phyloP scores from a whole-genome alignment of 2,113 vertebrate genomes.

The Grammomys dolichurus region DNA sequence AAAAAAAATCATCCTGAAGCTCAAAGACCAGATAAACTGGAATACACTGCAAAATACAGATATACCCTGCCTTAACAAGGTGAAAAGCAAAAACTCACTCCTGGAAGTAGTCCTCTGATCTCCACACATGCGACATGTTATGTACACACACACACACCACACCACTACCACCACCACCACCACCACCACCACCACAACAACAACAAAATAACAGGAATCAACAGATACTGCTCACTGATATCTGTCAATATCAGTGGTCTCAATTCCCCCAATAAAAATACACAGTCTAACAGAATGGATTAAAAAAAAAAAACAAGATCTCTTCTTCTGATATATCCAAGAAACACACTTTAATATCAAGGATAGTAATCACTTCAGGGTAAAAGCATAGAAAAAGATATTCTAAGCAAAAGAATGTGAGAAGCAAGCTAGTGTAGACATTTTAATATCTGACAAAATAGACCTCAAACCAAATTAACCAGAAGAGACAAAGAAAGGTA shows the following conservation, averaged over 20 bases:
- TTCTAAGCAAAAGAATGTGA: background rate
- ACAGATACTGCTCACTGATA: background rate
- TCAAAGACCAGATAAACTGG: background rate
- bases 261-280: background rate
- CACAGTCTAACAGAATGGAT: background rate
- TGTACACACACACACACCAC: background rate
- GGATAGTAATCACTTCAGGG: background rate
- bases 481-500: background rate
- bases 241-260: background rate
- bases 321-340: background rate
- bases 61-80: background rate
- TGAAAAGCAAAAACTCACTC: background rate
- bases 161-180: too few relatives aligned
- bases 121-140: background rate
- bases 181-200: too few relatives aligned
- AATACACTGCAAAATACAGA: background rate
- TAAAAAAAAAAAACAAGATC: background rate
- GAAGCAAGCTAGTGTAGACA: background rate
- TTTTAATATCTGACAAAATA: background rate
- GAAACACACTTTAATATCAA: background rate
- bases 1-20: background rate
- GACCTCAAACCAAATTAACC: background rate
- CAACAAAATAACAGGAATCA: background rate
- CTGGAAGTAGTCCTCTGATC: background rate
- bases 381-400: background rate